Evolutionary conservation across 2,888 invertebrate species (phyloP), one percentile per base, ranked within the genome.

Genomic region (Ornithoptera alexandrae): DNA sequence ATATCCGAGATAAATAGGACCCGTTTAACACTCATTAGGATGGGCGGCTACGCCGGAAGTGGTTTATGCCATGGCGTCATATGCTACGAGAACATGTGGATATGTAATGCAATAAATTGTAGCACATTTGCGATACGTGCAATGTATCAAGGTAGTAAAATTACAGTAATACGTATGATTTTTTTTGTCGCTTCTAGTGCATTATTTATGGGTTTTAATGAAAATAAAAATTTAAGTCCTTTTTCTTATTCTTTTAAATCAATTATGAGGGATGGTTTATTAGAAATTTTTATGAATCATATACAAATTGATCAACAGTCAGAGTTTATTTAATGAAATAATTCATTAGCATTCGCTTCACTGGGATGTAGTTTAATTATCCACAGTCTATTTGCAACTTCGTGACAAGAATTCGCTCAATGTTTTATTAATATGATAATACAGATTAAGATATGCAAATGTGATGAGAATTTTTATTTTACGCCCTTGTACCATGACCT

Each of bases 21-120:
- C 63, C 62, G 68, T 63, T 68, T 68, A 67, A 68, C 63, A 62
- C 62, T 63, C 63, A 62, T 68, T 68, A 63, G 50, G 46, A 53
- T 30, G 22, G 60, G 50, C n/a, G 62, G 68, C 61, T 5, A 30
- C 30, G 30, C 30, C 24, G 62, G 46, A 62, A 57, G 56, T 67
- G 67, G 53, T 62, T 67, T 67, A 67, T 67, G 62, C 57, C 62
- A 67, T 42, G 57, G 61, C 30, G 67, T 62, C 62, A 62, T 46
- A 67, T 53, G 42, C 62, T 46, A 53, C 42, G 30, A 24, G n/a
- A 46, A 56, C 42, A 6, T 67, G 18, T 57, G 56, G 17, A 39
- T 67, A 67, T 24, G 56, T 62, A 15, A 56, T 12, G 67, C 7
- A 39, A 61, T 62, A 22, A 39, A 67, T 56, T 36, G 36, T 50